A percentile compares a stretch with the other conserved stretches of the same genome.
Evolutionary conservation across 2,113 vertebrate species (phyloP).

Genomic region (Echinops telfairi): DNA sequence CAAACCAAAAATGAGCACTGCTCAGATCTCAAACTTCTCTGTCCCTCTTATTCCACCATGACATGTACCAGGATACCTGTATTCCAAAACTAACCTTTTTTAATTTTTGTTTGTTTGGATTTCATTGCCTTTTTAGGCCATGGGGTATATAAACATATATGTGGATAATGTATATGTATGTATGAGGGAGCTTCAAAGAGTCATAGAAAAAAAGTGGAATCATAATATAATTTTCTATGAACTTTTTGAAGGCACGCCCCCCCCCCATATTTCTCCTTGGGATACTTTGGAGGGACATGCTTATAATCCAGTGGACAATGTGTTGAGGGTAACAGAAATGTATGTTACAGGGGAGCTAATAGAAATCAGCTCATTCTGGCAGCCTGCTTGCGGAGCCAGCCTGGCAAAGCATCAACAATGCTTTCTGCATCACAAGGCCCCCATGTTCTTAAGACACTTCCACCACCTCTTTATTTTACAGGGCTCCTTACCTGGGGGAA

Average conservation of each 20-base stretch:
- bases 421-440: not conserved
- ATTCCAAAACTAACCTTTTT: not conserved
- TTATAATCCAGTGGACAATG: not conserved
- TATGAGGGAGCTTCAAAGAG: no score
- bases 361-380: not conserved
- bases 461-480: not conserved
- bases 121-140: not conserved
- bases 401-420: not conserved
- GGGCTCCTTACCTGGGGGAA: not conserved
- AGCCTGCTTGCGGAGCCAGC: not conserved
- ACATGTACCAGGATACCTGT: not conserved
- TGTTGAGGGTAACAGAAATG: not conserved
- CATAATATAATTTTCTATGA: no score
- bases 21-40: not conserved
- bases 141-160: not conserved
- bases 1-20: not conserved
- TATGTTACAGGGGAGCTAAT: not conserved
- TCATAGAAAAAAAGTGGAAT: no score
- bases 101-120: not conserved
- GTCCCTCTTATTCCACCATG: not conserved
- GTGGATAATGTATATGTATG: not conserved
- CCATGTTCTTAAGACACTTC: not conserved
- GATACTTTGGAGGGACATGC: not conserved
- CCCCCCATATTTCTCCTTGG: not conserved
- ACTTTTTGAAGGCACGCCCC: no score